Base-by-base conservation (phyloP, 2,113 vertebrate genomes). In the Tenebrosternarchus preto region DNA sequence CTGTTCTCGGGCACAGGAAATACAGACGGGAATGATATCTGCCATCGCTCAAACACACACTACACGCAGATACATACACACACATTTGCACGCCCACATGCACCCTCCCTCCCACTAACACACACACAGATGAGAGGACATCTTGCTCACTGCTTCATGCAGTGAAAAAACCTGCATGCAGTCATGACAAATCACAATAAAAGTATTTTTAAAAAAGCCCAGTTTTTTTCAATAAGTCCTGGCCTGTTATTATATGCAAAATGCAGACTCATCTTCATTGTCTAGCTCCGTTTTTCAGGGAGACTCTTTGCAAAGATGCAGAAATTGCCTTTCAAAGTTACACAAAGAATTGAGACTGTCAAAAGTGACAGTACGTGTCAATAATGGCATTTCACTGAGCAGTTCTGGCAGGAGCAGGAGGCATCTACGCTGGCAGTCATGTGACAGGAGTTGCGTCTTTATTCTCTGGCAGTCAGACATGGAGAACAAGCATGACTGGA, bases 1-100 rank as follows among this genome's bases (percentile, higher is more conserved):
- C 73, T 86, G 84, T 77, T 81, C 83, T 56, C 75, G 56, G 79
- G 83, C 84, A 86, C 81, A 89, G 90, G 87, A 92, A 88, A 91
- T 89, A 88, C 82, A 55, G 67, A 77, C 39, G 60, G 83, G 80
- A 88, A 89, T 87, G 73, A 80, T 89, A 90, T 92, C 85, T 68
- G 84, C 83, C 80, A 84, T 83, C 67, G 8, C 59, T 68, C 69
- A 77, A 27, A 77, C 50, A 80, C 22, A 46, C 27, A 36, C 73
- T 64, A 56, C 50, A 77, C 25, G 66, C 55, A 66, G 1, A 57
- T 8, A 70, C 36, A 11, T 29, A 61, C 69, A 33, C 59, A 36
- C 31, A 53, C 46, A 71, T 12, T 2, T 15, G 11, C 43, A 61
- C 69, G 20, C 50, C n/a, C 33, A 61, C 46, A 76, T 55, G 59